phyloP scores from a whole-genome alignment of 2,797 vertebrate species.

The Lateolabrax maculatus region DNA sequence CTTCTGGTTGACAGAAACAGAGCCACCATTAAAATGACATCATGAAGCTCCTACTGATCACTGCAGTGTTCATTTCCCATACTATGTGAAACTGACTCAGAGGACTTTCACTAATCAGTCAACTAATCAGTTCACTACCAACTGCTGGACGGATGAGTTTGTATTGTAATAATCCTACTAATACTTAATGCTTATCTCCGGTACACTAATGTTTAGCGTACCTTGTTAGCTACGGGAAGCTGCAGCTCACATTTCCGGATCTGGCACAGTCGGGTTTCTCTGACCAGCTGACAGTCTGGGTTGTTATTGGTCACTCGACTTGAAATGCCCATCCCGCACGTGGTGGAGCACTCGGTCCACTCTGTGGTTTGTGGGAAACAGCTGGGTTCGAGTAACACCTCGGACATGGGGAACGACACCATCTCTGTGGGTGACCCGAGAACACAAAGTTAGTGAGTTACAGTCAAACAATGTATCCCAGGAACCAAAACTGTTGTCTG shows the following conservation, averaged over 20 bases:
- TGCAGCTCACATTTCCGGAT: constrained; percentile 72
- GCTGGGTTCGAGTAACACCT: constrained; percentile 39
- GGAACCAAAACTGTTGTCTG: background rate
- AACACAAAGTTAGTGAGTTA: background rate
- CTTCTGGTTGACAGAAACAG: constrained; percentile 51
- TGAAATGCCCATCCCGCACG: constrained; percentile 85
- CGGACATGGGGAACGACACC: constrained; percentile 48
- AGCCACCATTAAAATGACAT: background rate
- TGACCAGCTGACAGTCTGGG: constrained; percentile 77
- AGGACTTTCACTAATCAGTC: background rate
- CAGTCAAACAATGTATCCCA: background rate
- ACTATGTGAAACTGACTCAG: background rate
- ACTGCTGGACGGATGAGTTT: background rate
- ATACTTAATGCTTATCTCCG: background rate
- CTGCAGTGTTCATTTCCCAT: background rate
- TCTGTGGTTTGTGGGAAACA: constrained; percentile 82
- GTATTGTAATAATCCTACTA: background rate
- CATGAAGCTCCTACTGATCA: background rate
- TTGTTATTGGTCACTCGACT: constrained; percentile 85
- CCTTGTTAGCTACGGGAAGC: constrained; percentile 66
- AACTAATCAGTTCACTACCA: background rate
- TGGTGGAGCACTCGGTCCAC: constrained; percentile 84
- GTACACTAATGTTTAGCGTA: constrained; percentile 42
- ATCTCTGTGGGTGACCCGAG: constrained; percentile 63
- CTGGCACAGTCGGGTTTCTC: constrained; percentile 83